phyloP scores from a whole-genome alignment of 1,140 invertebrate species.

The Cydia pomonella region DNA sequence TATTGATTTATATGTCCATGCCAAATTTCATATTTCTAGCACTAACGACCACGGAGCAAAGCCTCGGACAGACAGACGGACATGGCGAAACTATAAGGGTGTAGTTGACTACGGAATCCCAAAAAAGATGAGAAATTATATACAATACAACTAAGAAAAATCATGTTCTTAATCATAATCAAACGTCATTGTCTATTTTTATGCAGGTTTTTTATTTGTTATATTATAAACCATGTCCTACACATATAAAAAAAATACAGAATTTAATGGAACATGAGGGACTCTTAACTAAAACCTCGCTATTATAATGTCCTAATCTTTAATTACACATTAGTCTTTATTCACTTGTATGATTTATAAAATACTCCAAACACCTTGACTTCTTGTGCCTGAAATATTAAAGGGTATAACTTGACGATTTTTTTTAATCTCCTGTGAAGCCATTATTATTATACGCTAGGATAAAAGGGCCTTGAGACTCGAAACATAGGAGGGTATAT shows the following conservation, averaged over 20 bases:
- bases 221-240: conserved; percentile 57
- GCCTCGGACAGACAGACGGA: too few species aligned
- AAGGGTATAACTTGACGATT: background rate
- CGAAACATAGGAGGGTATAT: too few species aligned
- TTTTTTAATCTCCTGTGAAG: too few species aligned
- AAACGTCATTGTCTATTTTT: conserved; percentile 74
- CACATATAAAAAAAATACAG: conserved; percentile 62
- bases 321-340: conserved; percentile 55
- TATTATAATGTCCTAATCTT: conserved; percentile 35
- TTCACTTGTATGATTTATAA: conserved; percentile 59
- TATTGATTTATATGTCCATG: too few species aligned
- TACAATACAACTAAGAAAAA: too few species aligned
- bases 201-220: conserved; percentile 71
- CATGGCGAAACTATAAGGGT: too few species aligned
- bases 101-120: too few species aligned
- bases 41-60: too few species aligned
- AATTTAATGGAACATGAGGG: conserved; percentile 44
- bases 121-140: too few species aligned
- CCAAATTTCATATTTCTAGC: too few species aligned
- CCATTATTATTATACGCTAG: background rate
- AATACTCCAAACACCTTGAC: conserved; percentile 25
- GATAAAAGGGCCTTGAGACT: too few species aligned
- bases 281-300: conserved; percentile 50
- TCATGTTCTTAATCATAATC: too few species aligned
- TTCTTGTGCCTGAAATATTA: conserved; percentile 22